These are phyloP conservation scores for Dasysyrphus tricinctus DNA, from an alignment of 2,888 invertebrate species.

Conservation along the genomic window DNA sequence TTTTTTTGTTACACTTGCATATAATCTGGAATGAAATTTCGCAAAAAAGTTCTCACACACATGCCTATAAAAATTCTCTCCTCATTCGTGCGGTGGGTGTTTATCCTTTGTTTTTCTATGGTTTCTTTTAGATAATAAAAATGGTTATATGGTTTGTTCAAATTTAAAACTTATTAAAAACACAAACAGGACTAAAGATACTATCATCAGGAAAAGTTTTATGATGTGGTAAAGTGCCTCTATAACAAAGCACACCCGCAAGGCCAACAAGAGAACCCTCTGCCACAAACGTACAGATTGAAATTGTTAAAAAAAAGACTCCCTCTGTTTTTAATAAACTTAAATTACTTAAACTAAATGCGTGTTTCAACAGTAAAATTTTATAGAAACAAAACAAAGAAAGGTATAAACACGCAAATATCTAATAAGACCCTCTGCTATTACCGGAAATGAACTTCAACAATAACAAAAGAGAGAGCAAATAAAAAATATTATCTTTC, in stretches of 20 bases:
- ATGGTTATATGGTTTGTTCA: neutral
- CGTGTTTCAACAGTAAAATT: neutral
- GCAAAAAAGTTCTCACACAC: neutral
- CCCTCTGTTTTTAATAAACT: neutral
- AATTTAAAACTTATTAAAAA: neutral
- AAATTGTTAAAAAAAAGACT: neutral
- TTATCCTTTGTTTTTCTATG: neutral
- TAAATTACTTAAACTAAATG: neutral
- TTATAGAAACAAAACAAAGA: slow-evolving; percentile 1
- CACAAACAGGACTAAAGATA: neutral
- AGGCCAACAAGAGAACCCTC: neutral
- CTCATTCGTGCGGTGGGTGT: neutral
- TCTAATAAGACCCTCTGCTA: neutral
- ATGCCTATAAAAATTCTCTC: no score
- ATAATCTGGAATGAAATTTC: neutral
- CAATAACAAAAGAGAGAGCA: slow-evolving; percentile 5
- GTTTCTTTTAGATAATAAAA: neutral
- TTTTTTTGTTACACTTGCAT: no score
- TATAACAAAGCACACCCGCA: neutral
- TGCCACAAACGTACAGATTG: neutral
- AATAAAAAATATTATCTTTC: slow-evolving; percentile 30
- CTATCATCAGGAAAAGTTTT: neutral
- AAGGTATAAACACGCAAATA: no score
- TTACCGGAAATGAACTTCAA: slow-evolving; percentile 14
- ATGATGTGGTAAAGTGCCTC: neutral